Percentiles rank a stretch among this genome's conserved stretches.
These are phyloP conservation scores for Sinohyriopsis cumingii DNA, from an alignment of 2,888 invertebrate genomes.

Conservation along the genomic window DNA sequence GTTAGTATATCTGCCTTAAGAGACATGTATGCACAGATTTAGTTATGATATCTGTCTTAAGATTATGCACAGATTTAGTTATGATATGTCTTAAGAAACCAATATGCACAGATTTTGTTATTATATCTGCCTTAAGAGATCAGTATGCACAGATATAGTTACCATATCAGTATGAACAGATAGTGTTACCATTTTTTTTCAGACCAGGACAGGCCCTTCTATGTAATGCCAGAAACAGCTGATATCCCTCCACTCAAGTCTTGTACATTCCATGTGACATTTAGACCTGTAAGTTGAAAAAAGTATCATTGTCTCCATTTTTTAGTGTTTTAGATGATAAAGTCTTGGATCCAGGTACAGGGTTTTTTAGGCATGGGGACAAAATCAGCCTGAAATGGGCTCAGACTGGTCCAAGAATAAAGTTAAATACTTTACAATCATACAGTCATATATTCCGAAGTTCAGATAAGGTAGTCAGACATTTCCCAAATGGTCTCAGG, in stretches of 20 bases:
- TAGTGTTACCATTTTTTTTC: conserved; percentile 15
- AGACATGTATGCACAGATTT: no score
- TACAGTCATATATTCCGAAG: neutral
- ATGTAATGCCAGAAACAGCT: conserved; percentile 58
- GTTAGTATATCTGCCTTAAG: no score
- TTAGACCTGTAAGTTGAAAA: conserved; percentile 66
- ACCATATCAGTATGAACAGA: no score
- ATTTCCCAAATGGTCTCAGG: no score
- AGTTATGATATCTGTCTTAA: no score
- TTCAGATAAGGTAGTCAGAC: no score
- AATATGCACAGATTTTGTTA: no score
- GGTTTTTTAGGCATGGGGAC: neutral
- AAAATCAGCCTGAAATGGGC: neutral
- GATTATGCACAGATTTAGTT: no score
- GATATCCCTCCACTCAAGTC: conserved; percentile 70
- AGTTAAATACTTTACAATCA: neutral
- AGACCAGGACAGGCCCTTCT: conserved; percentile 58
- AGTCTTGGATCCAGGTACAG: neutral
- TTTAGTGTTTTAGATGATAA: neutral
- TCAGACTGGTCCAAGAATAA: neutral
- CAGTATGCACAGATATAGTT: no score
- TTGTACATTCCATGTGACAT: conserved; percentile 67
- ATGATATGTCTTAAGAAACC: no score
- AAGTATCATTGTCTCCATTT: no score
- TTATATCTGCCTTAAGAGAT: no score